A percentile compares a stretch with the other conserved stretches of the same genome.
phyloP scores from a whole-genome alignment of 2,113 vertebrate genomes.

The Halichoeres trimaculatus region DNA sequence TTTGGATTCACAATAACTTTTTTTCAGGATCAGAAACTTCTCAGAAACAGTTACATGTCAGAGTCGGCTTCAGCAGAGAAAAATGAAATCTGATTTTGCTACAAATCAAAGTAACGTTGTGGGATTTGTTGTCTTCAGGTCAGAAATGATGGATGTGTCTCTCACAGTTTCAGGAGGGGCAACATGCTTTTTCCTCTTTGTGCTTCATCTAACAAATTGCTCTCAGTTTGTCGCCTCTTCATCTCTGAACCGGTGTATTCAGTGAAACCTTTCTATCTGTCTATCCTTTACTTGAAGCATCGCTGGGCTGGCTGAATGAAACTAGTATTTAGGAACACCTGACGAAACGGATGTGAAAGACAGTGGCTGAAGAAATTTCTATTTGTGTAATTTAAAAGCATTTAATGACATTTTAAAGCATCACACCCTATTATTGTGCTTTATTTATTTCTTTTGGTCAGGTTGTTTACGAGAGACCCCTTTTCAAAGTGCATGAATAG shows the following conservation, averaged over 20 bases:
- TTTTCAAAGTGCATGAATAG: conserved; percentile 55
- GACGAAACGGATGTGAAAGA: conserved; percentile 28
- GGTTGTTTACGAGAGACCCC: conserved; percentile 37
- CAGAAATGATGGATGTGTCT: not conserved
- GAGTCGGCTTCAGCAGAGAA: not conserved
- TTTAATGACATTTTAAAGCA: conserved; percentile 22
- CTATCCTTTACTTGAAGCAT: conserved; percentile 73
- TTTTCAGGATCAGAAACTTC: not conserved
- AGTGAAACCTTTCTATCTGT: conserved; percentile 31
- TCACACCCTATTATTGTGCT: not conserved
- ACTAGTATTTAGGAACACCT: conserved; percentile 44
- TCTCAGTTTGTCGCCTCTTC: conserved; percentile 20
- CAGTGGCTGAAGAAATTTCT: conserved; percentile 43
- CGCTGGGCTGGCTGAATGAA: conserved; percentile 62
- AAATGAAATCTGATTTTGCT: not conserved
- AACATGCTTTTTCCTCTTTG: not conserved
- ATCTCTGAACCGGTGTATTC: not conserved
- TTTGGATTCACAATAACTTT: conserved; percentile 5
- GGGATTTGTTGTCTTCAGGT: not conserved
- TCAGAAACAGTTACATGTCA: not conserved
- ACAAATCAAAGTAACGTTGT: not conserved
- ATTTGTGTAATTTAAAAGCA: conserved; percentile 41
- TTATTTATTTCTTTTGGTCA: conserved; percentile 19
- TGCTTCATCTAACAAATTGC: conserved; percentile 12
- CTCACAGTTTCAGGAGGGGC: not conserved